phyloP scores from a whole-genome alignment of 2,888 invertebrate species.

The Lycophotia porphyrea region DNA sequence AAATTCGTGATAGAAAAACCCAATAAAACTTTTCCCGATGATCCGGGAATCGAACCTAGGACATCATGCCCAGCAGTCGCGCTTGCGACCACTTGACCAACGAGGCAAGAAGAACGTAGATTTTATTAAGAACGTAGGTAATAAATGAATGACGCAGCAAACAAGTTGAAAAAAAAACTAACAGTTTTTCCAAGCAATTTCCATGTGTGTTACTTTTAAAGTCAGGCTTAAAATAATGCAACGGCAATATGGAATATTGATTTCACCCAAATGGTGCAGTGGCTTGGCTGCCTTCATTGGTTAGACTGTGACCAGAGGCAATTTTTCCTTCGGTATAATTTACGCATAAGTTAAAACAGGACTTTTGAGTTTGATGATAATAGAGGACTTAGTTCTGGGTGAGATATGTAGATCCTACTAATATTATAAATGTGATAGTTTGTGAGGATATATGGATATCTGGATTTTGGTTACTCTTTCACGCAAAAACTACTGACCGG shows the following conservation, averaged over 20 bases:
- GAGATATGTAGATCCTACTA: background rate
- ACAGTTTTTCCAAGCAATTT: background rate
- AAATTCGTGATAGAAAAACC: no score
- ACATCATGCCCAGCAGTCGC: no score
- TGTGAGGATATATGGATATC: no score
- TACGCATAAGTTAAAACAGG: background rate
- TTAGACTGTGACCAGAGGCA: no score
- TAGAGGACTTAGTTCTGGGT: background rate
- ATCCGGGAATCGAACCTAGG: no score
- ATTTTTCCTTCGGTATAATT: background rate
- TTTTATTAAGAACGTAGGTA: background rate
- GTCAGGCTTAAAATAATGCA: background rate
- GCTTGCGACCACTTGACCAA: no score
- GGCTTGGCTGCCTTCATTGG: background rate
- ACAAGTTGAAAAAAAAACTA: background rate
- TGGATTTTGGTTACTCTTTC: no score
- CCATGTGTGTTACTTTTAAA: background rate
- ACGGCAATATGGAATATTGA: conserved; percentile 17
- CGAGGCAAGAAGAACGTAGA: no score
- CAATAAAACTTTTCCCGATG: no score
- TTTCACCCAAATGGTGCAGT: conserved; percentile 19
- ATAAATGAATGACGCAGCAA: background rate
- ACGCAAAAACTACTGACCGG: no score
- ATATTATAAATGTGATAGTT: no score
- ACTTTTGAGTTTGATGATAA: background rate